Percentiles rank a stretch among this genome's conserved stretches.
Evolutionary conservation across 2,797 vertebrate genomes (phyloP).

Genomic region (Enteromius treurensis): DNA sequence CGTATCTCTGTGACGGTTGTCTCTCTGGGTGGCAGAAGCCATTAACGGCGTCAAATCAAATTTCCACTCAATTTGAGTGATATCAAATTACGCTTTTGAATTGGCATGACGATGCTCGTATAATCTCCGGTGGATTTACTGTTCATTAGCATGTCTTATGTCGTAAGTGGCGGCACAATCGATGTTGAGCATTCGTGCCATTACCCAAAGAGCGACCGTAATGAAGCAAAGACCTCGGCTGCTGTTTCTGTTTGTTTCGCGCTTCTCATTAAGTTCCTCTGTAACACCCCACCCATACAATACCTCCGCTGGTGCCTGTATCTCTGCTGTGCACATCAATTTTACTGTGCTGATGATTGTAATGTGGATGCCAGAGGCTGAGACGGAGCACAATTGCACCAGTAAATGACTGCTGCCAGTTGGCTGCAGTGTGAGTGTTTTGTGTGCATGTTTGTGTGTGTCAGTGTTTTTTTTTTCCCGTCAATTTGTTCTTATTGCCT

Average conservation of each 20-base stretch:
- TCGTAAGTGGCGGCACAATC: not conserved
- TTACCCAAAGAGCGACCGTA: not conserved
- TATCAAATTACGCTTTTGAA: conserved; percentile 18
- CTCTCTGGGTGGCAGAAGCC: conserved; percentile 36
- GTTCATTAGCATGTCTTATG: conserved; percentile 45
- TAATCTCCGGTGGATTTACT: conserved; percentile 31
- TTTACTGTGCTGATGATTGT: conserved; percentile 46
- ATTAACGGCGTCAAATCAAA: conserved; percentile 38
- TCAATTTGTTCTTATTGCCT: conserved; percentile 44
- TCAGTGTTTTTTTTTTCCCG: not conserved
- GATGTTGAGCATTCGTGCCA: not conserved
- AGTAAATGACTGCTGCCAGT: conserved; percentile 53
- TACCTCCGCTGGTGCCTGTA: not conserved
- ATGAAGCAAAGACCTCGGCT: conserved; percentile 1
- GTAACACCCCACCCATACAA: conserved; percentile 12
- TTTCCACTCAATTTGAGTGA: conserved; percentile 32
- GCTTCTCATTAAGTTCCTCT: conserved; percentile 33
- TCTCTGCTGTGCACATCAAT: conserved; percentile 18
- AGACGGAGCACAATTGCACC: conserved; percentile 46
- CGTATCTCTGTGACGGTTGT: conserved; percentile 12
- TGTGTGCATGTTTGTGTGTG: conserved; percentile 30
- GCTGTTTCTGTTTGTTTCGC: conserved; percentile 33
- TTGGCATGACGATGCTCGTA: conserved; percentile 10
- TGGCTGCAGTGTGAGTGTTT: conserved; percentile 15
- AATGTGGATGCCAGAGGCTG: conserved; percentile 44